Base-by-base conservation (phyloP, 2,888 invertebrate species). In the Leptura quadrifasciata region DNA sequence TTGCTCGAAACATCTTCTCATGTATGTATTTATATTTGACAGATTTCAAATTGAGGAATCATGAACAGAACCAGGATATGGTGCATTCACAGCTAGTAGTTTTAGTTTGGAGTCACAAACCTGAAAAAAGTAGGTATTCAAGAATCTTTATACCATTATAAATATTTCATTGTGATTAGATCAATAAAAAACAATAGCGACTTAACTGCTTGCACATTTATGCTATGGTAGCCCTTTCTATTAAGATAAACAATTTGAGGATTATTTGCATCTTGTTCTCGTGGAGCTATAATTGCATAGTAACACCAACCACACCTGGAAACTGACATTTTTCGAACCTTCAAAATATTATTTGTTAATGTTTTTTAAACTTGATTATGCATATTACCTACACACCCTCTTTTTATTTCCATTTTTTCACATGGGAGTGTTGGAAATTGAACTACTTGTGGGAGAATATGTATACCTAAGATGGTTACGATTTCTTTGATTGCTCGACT, bases 1-100 rank as follows among this genome's bases (percentile, higher is more conserved):
- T 58, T 77, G 69, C 10, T 72, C 63, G 63, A 80, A 75, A 60
- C 80, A 65, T 15, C n/a, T 31, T 72, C 79, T 77, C 69, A 83
- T 79, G 54, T 61, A 77, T 6, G 15, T 47, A 47, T 81, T 79
- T 6, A 78, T 55, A 47, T 71, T 10, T 24, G 82, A 82, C 21
- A 77, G 78, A 55, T 81, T 78, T 83, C 82, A 84, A 27, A 83
- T 80, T 72, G 83, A 82, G 15, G 83, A 61, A 70, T 84, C 84
- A 69, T 85, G 82, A 15, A 72, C 77, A 9, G 81, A 79, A 35
- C 84, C 84, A 24, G 84, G 84, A 80, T 71, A 85, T 72, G 79
- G 82, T 3, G 84, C 71, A 79, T 84, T 83, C 3, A 84, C 79
- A 67, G 73, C 64, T 67, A 80, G 73, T 60, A 84, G 83, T 12